Base-by-base conservation (phyloP, 1,140 invertebrate species). In the Drosophila auraria region DNA sequence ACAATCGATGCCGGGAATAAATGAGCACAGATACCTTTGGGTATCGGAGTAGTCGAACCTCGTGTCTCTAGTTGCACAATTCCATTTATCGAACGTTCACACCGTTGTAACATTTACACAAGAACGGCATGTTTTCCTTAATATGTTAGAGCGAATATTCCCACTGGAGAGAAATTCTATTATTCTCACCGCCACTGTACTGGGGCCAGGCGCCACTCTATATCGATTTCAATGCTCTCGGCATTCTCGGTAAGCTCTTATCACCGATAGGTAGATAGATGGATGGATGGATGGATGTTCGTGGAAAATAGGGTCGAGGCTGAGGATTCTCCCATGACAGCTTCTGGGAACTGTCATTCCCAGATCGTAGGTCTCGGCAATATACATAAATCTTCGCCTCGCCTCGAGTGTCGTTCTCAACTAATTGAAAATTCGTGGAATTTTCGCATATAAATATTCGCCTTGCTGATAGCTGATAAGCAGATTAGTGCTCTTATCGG, bases 1-100 rank as follows among this genome's bases (percentile, higher is more conserved):
- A 58, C 57, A 65, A 33, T 33, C 38, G 36, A 63, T 57, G 54
- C 14, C 54, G 54, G 54, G 42, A 20, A 56, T 33, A 12, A 54
- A 20, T 20, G n/a, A 14, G 30, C 15, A 51, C 27, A 30, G 5
- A 51, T 51, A 33, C 5, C 14, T 14, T 50, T 15, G 7, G 20
- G 23, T 3, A 14, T 27, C 4, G 25, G 5, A 20, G 27, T 7
- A 20, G 14, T 23, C 0, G 12, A 38, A 23, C 17, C 11, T 54
- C 6, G 40, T 42, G 15, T 42, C 15, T 42, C 6, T n/a, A 3
- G 17, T 57, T 57, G 11, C 33, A 57, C 33, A 57, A 57, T 25
- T 40, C 7, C 4, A 23, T 15, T 15, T 56, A 56, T 23, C 17
- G 30, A 38, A 15, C 33, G 33, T 17, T 20, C 3, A 36, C 25